These are phyloP conservation scores for Acrobasis repandana DNA, from an alignment of 2,888 invertebrate species.

Conservation along the genomic window DNA sequence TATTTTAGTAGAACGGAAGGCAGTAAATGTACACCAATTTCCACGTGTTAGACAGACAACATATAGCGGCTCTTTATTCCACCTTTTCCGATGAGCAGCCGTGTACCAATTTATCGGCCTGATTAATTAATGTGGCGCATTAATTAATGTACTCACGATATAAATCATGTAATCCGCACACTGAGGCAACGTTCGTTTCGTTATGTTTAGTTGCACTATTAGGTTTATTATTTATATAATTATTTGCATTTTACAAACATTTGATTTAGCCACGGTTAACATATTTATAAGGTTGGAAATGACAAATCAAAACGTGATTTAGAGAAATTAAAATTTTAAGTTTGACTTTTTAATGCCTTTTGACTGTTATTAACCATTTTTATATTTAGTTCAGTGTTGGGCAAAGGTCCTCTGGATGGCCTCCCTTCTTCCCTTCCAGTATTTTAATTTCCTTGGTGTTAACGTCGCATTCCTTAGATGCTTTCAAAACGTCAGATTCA, in stretches of 20 bases:
- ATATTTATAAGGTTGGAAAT: no score
- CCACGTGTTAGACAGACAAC: slow-evolving; percentile 12
- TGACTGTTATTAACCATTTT: no score
- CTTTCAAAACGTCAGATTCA: no score
- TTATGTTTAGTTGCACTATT: slow-evolving; percentile 2
- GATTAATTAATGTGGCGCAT: slow-evolving; percentile 20
- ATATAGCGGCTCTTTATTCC: slow-evolving; percentile 19
- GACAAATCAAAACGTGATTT: no score
- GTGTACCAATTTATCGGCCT: slow-evolving; percentile 19
- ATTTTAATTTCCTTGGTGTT: no score
- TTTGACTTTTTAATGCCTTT: no score
- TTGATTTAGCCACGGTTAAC: no score
- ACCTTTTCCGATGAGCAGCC: slow-evolving; percentile 18
- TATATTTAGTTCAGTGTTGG: neutral
- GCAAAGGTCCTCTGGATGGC: no score
- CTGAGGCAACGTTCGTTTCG: neutral
- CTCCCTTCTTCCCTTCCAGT: neutral
- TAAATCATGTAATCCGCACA: slow-evolving; percentile 20
- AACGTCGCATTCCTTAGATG: no score
- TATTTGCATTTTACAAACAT: no score
- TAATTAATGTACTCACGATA: slow-evolving; percentile 22
- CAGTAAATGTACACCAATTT: slow-evolving; percentile 2
- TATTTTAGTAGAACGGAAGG: neutral
- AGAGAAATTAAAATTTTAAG: no score
- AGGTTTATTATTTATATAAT: neutral